Base-by-base conservation (phyloP, 2,888 invertebrate species). In the Norana najaformis region DNA sequence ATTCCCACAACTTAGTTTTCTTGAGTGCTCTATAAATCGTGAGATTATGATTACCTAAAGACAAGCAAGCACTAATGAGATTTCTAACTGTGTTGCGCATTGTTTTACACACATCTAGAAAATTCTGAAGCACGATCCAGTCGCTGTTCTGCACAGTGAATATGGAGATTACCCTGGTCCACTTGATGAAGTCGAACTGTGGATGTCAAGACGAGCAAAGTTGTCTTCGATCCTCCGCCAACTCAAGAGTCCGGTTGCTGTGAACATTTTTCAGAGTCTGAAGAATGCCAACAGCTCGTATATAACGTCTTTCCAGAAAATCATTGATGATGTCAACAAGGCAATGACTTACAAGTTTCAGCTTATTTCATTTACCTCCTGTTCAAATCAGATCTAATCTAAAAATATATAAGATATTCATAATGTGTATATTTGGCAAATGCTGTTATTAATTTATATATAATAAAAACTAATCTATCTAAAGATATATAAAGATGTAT, bases 271-370 rank as follows among this genome's bases (percentile, higher is more conserved):
- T 13, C 93, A 93, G 83, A 94, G 94, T 92, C 93, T 95, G 89
- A 94, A 94, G 88, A 93, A 94, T 89, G 94, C 94, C 16, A 93
- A 94, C 92, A 94, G 94, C 91, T 94, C 94, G 88, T 95, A 95
- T 91, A 93, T 94, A 20, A 93, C 93, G 89, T 94, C 94, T 23
- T 94, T 95, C 90, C 92, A 92, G 89, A 92, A 93, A 90, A 94
- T 95, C 41, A 92, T 93, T 69, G 94, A 93, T 69, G 94, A 94
- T 83, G 94, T 95, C 35, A 92, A 92, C 90, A 94, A 94, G 93
- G 94, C 94, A 38, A 34, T 38, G 18, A 4, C 38, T 20, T 85
- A 23, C 18, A 1, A 88, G 3, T 47, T 47, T 47, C 4, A 47
- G 23, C 1, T 47, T 47, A 23, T 23, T 23, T 23, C 20, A 2